These are phyloP conservation scores for Pheosia tremula DNA, from an alignment of 2,888 invertebrate species.

Conservation along the genomic window DNA sequence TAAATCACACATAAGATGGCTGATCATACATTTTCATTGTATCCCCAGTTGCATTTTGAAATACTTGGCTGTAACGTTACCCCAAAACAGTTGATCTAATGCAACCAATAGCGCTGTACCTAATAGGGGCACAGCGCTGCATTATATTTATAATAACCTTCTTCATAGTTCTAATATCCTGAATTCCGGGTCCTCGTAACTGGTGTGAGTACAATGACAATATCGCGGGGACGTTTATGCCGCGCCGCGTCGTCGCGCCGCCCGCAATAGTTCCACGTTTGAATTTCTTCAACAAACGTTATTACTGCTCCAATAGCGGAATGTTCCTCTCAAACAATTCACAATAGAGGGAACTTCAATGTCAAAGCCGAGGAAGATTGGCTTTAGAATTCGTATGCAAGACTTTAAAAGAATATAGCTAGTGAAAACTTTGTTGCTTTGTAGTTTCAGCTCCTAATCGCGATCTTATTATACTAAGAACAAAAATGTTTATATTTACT, in stretches of 20 bases:
- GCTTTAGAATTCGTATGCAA: constrained; percentile 50
- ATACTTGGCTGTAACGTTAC: too few relatives aligned
- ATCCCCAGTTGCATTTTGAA: too few relatives aligned
- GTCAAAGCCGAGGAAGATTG: constrained; percentile 75
- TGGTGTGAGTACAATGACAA: constrained; percentile 34
- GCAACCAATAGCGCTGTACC: too few relatives aligned
- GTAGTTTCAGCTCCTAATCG: constrained; percentile 1
- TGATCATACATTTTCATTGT: too few relatives aligned
- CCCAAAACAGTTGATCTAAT: too few relatives aligned
- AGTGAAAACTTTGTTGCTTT: constrained; percentile 27
- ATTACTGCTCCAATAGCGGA: constrained; percentile 74
- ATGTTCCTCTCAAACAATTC: constrained; percentile 76
- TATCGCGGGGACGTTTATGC: constrained; percentile 57
- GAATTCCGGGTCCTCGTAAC: not conserved
- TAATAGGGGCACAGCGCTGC: too few relatives aligned
- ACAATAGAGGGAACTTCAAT: constrained; percentile 72
- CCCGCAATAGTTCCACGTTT: constrained; percentile 74
- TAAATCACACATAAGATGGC: too few relatives aligned
- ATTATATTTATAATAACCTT: not conserved
- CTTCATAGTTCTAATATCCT: not conserved
- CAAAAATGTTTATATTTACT: not conserved
- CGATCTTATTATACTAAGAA: not conserved
- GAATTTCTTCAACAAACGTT: constrained; percentile 79
- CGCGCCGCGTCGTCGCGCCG: constrained; percentile 50
- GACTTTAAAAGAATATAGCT: constrained; percentile 49